Evolutionary conservation across 1,140 invertebrate species (phyloP).

Genomic region (Sitophilus oryzae): DNA sequence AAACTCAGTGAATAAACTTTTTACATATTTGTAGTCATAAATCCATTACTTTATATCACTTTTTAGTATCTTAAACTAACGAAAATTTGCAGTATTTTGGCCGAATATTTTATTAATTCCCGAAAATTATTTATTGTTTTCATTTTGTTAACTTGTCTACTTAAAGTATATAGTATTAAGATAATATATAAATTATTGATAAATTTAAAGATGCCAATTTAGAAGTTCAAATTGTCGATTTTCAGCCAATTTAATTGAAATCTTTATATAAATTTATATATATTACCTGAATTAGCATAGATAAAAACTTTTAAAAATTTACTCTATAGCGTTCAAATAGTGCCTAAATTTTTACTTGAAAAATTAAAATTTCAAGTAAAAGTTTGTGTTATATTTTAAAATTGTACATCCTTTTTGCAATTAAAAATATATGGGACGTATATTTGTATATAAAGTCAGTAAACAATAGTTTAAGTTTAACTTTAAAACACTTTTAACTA

Average conservation of each 20-base stretch:
- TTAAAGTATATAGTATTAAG: too few species aligned
- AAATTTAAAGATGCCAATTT: slow-evolving; percentile 2
- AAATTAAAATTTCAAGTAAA: slow-evolving; percentile 12
- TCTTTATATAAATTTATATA: neutral
- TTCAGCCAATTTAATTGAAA: slow-evolving; percentile 3
- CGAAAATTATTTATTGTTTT: too few species aligned
- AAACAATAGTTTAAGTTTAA: slow-evolving; percentile 8
- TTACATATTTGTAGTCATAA: too few species aligned
- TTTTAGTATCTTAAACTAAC: too few species aligned
- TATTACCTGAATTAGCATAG: slow-evolving; percentile 8
- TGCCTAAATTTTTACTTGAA: slow-evolving; percentile 23
- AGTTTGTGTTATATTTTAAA: slow-evolving; percentile 13
- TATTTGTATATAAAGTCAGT: slow-evolving; percentile 13
- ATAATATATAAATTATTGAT: too few species aligned
- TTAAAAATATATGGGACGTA: slow-evolving; percentile 9
- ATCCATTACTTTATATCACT: too few species aligned
- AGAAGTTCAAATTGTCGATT: slow-evolving; percentile 8
- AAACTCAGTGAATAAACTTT: slow-evolving; percentile 10
- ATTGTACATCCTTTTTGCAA: slow-evolving; percentile 14
- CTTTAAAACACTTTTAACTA: slow-evolving; percentile 18
- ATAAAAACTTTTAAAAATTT: slow-evolving; percentile 11
- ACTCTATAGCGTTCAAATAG: slow-evolving; percentile 14
- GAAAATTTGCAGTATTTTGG: too few species aligned
- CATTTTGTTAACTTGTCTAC: too few species aligned
- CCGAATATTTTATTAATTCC: too few species aligned